A percentile compares a stretch with the other conserved stretches of the same genome.
phyloP scores from a whole-genome alignment of 2,888 invertebrate genomes.

The Calameuta pallipes region DNA sequence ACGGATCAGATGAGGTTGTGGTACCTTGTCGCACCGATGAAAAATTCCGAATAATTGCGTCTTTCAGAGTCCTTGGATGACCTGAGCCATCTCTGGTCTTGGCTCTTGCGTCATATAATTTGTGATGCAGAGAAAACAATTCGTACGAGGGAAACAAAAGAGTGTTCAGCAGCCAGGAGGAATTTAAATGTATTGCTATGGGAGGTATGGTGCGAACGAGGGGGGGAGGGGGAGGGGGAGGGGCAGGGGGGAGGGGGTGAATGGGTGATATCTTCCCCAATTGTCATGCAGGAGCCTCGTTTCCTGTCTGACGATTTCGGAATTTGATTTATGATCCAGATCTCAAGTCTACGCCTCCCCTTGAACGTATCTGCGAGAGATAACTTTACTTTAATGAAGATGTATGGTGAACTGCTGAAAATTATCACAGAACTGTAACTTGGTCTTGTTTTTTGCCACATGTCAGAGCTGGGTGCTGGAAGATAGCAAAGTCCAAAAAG shows the following conservation, averaged over 20 bases:
- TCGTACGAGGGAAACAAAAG: background rate
- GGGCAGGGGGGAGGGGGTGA: no score
- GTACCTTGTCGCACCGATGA: no score
- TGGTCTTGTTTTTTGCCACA: constrained; percentile 13
- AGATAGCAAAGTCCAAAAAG: background rate
- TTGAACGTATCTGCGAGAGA: constrained; percentile 28
- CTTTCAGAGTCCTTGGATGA: background rate
- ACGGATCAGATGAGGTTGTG: no score
- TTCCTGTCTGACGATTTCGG: constrained; percentile 50
- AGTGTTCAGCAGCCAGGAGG: background rate
- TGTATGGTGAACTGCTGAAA: constrained; percentile 40
- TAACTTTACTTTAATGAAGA: constrained; percentile 48
- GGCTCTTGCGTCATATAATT: background rate
- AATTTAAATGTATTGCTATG: background rate
- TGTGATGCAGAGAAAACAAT: background rate
- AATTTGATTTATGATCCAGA: constrained; percentile 55
- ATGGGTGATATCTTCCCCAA: constrained; percentile 16
- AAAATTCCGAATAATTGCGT: background rate
- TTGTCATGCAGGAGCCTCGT: constrained; percentile 45
- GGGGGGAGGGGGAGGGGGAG: no score
- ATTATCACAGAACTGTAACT: constrained; percentile 29
- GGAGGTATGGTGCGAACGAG: background rate
- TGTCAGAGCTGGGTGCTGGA: background rate
- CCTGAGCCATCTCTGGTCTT: background rate
- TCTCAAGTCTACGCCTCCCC: constrained; percentile 24